Evolutionary conservation across 2,113 vertebrate genomes (phyloP).

Genomic region (Onychorhynchus coronatus): DNA sequence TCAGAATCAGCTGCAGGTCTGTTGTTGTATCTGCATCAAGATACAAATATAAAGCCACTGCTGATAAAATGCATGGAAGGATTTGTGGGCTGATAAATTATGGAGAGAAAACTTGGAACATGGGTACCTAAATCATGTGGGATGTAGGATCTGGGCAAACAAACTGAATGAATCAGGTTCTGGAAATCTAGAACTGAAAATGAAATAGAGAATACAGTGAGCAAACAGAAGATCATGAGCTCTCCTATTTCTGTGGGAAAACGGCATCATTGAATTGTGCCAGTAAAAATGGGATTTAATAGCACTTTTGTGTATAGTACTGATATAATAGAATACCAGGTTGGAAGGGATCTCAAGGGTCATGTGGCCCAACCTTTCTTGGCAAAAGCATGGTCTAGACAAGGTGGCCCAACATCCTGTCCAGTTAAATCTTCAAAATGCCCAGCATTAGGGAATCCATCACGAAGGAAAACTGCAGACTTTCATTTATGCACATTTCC

Average conservation of each 20-base stretch:
- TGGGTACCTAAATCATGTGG: background rate
- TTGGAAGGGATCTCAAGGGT: background rate
- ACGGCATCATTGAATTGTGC: background rate
- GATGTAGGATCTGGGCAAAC: background rate
- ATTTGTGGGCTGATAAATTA: background rate
- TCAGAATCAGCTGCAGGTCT: background rate
- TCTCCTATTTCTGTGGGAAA: background rate
- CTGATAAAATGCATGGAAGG: background rate
- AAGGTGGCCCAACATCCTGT: background rate
- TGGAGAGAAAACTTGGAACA: background rate
- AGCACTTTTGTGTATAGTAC: background rate
- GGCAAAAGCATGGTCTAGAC: background rate
- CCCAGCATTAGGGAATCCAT: accelerated
- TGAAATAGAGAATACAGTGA: background rate
- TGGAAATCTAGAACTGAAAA: background rate
- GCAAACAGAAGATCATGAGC: background rate
- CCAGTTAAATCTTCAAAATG: background rate
- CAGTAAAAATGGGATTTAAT: background rate
- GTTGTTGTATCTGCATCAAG: background rate
- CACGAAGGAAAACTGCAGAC: background rate
- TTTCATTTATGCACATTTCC: background rate
- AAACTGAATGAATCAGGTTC: background rate
- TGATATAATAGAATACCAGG: background rate
- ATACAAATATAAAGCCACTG: background rate
- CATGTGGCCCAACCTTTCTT: background rate